phyloP scores from a whole-genome alignment of 2,113 vertebrate genomes.

The Pundamilia nyererei region DNA sequence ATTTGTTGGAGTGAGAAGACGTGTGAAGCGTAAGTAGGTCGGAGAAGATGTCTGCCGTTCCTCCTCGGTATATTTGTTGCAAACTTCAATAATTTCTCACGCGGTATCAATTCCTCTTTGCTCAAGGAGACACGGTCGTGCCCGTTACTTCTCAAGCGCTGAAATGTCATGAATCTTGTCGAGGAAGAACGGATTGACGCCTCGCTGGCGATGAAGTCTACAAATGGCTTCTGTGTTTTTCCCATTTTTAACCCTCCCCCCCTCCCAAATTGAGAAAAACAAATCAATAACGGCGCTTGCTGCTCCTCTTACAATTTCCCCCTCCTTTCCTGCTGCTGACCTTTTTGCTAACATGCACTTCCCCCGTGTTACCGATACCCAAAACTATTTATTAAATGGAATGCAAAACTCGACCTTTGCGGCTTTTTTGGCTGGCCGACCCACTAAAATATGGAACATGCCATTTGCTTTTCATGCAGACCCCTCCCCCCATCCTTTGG shows the following conservation, averaged over 20 bases:
- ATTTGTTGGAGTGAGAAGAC: background rate
- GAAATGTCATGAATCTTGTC: conserved; percentile 66
- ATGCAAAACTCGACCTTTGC: conserved; percentile 65
- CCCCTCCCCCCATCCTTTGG: background rate
- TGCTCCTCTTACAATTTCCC: conserved; percentile 32
- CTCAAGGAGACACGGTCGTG: conserved; percentile 44
- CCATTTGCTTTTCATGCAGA: conserved; percentile 38
- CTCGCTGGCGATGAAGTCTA: conserved; percentile 46
- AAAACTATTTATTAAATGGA: conserved; percentile 43
- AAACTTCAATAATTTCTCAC: conserved; percentile 60
- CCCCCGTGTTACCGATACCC: conserved; percentile 22
- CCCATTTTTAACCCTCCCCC: background rate
- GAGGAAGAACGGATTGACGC: conserved; percentile 49
- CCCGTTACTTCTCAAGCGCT: background rate
- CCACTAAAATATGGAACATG: conserved; percentile 33
- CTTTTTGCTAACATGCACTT: conserved; percentile 51
- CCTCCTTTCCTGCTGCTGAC: conserved; percentile 38
- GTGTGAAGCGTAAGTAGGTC: conserved; percentile 40
- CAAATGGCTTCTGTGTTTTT: conserved; percentile 48
- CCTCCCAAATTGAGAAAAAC: conserved; percentile 35
- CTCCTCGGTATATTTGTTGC: conserved; percentile 37
- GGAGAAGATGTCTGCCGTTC: conserved; percentile 19
- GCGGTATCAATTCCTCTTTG: conserved; percentile 52
- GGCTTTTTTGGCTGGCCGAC: conserved; percentile 15
- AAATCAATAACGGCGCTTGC: conserved; percentile 57